Conservation (phyloP, 2,888 invertebrate genomes). For the Aleiodes testaceus region DNA sequence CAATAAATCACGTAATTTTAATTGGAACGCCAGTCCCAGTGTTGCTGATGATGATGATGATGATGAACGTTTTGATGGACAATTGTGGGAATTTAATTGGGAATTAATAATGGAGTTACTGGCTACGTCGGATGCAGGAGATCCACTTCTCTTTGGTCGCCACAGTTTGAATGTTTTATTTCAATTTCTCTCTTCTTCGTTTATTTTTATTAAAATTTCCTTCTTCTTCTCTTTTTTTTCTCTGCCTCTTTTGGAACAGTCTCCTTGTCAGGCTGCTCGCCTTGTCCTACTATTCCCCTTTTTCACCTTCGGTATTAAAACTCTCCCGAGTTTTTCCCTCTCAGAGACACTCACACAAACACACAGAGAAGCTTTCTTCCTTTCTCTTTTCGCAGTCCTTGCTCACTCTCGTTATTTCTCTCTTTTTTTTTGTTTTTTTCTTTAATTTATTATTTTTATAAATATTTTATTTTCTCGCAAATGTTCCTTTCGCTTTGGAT, state of each 20-base stretch:
- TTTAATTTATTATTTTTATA: not conserved
- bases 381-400: conserved; percentile 33
- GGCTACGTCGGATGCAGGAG: conserved; percentile 47
- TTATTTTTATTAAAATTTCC: not conserved
- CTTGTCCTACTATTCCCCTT: conserved; percentile 44
- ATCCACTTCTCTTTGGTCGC: conserved; percentile 61
- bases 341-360: not conserved
- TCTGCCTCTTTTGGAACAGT: not conserved
- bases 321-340: conserved; percentile 14
- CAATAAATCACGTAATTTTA: not conserved
- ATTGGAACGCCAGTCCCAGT: conserved; percentile 35
- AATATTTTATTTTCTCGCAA: conserved; percentile 17
- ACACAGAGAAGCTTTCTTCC: conserved; percentile 2
- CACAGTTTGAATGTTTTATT: conserved; percentile 64
- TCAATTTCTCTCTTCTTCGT: conserved; percentile 12
- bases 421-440: conserved; percentile 19
- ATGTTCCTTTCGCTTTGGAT: conserved; percentile 43
- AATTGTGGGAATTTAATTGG: conserved; percentile 29
- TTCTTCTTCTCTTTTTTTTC: not conserved
- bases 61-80: conserved; percentile 37
- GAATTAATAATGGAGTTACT: conserved; percentile 44
- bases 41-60: not conserved
- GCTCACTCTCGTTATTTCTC: conserved; percentile 32
- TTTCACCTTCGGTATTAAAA: conserved; percentile 34
- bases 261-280: conserved; percentile 40